Evolutionary conservation across 2,888 invertebrate species (phyloP).

Genomic region (Urechis unicinctus): DNA sequence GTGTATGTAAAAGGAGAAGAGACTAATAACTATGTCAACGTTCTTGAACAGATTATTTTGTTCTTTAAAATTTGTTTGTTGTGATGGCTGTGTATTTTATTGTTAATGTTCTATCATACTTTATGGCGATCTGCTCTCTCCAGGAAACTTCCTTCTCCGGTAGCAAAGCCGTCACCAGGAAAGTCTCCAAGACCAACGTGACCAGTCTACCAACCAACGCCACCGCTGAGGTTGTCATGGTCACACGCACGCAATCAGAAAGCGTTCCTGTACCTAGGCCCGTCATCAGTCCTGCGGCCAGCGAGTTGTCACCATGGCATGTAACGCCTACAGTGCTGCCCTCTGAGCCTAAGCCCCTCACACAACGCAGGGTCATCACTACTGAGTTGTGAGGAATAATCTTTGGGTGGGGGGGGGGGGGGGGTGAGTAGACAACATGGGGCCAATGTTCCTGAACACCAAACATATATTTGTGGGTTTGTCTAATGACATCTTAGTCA

Average conservation of each 20-base stretch:
- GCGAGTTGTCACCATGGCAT: constrained; percentile 29
- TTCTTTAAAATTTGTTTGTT: too few relatives aligned
- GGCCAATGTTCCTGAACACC: too few relatives aligned
- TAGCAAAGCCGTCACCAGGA: constrained; percentile 29
- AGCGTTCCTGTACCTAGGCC: background rate
- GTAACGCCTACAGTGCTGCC: constrained; percentile 15
- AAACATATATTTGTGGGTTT: too few relatives aligned
- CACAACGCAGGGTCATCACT: constrained; percentile 30
- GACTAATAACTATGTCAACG: too few relatives aligned
- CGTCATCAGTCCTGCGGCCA: constrained; percentile 6
- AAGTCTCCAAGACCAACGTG: constrained; percentile 17
- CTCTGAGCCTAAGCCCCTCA: constrained; percentile 8
- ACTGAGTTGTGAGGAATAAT: constrained; percentile 28
- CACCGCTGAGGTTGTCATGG: constrained; percentile 14
- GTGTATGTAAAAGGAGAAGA: too few relatives aligned
- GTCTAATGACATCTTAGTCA: too few relatives aligned
- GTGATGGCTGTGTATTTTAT: too few relatives aligned
- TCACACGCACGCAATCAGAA: constrained; percentile 13
- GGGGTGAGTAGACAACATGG: too few relatives aligned
- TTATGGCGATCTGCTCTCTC: background rate
- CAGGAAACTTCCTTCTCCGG: constrained; percentile 35
- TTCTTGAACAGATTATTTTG: too few relatives aligned
- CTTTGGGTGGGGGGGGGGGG: too few relatives aligned
- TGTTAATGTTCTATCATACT: too few relatives aligned
- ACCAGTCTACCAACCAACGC: constrained; percentile 8